Evolutionary conservation across 2,888 invertebrate genomes (phyloP), one percentile per base, ranked within the genome.

Genomic region (Synanthedon myopaeformis): DNA sequence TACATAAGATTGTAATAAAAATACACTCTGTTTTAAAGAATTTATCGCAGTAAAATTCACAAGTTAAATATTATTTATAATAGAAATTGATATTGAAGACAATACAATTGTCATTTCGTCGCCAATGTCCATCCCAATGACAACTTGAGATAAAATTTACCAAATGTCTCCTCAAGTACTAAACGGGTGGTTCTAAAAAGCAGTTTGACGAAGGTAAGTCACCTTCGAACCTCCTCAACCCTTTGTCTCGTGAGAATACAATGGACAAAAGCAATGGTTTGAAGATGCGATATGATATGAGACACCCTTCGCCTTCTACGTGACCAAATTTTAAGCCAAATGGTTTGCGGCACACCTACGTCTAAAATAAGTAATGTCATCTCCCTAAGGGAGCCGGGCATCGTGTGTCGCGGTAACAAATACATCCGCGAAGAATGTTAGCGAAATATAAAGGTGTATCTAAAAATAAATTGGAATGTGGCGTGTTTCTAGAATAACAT

Each of bases 201-300:
- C 76, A 67, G 76, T 79, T 79, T 84, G 83, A 84, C 82, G 81
- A 84, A 84, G 84, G 84, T 83, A 77, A 68, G 62, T 70, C 69
- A 70, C 72, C 76, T 77, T 67, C 69, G 68, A 73, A 70, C 66
- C 77, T 76, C 79, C 76, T 75, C 76, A 80, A 82, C 79, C 82
- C 82, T 84, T 85, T 86, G 84, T 87, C 85, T 85, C 84, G 64
- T 59, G 82, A 75, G 85, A 82, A 75, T 77, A 85, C 82, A 85
- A 83, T 82, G 80, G 85, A 80, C 83, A 81, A 80, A 80, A 73
- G 82, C 76, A 76, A 81, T 79, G 77, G 76, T 75, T 80, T 70
- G 70, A 76, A 78, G 81, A 84, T 74, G 75, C 80, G 85, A 84
- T 82, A 84, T 77, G 79, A 82, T 82, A 84, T 77, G 79, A 82